phyloP scores from a whole-genome alignment of 64 coral and sea anemone genomes.

The Trachythela sp. region DNA sequence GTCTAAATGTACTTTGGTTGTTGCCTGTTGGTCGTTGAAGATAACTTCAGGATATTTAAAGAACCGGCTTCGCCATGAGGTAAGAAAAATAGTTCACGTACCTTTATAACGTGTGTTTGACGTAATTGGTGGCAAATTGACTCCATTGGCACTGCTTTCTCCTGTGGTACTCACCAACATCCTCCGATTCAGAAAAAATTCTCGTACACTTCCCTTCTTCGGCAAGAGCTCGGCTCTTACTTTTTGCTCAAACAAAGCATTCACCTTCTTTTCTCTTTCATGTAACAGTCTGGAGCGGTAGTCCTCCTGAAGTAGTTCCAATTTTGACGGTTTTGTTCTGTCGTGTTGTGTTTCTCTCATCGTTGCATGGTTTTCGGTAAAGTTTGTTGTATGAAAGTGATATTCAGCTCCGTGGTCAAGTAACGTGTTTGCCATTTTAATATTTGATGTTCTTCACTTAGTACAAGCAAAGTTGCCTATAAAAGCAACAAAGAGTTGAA shows the following conservation, averaged over 20 bases:
- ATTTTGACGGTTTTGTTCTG: background rate
- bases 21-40: too few relatives aligned
- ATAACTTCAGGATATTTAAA: too few relatives aligned
- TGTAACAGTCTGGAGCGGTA: constrained; percentile 52
- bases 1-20: too few relatives aligned
- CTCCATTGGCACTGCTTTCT: constrained; percentile 41
- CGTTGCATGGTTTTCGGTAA: background rate
- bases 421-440: background rate
- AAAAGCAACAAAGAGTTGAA: background rate
- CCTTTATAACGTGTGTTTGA: constrained; percentile 60
- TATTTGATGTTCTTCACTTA: background rate
- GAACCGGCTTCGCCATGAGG: too few relatives aligned
- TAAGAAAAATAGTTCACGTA: background rate
- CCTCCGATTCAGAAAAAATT: constrained; percentile 88
- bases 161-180: constrained; percentile 54
- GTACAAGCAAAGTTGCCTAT: background rate
- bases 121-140: constrained; percentile 71
- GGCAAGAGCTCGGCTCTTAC: background rate
- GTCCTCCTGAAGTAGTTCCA: background rate
- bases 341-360: background rate
- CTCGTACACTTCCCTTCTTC: constrained; percentile 71
- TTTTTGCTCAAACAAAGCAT: background rate
- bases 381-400: background rate
- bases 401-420: background rate
- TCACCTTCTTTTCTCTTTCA: constrained; percentile 65